A percentile compares a stretch with the other conserved stretches of the same genome.
Evolutionary conservation across 2,113 vertebrate genomes (phyloP).

Genomic region (Colossoma macropomum): DNA sequence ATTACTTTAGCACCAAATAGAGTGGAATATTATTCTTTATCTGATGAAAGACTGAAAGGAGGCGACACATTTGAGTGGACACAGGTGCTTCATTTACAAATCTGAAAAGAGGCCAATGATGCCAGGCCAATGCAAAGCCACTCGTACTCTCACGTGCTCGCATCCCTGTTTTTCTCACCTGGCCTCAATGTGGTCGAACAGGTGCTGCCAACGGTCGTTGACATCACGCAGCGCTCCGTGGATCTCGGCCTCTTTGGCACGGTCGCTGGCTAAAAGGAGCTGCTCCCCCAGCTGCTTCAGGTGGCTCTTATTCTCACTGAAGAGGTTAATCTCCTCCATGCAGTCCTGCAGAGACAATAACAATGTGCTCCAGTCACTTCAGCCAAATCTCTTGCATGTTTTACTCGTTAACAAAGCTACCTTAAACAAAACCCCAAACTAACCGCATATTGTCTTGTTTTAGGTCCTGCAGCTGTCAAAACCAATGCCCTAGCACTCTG

Average conservation of each 20-base stretch:
- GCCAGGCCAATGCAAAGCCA: neutral
- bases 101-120: neutral
- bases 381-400: conserved; percentile 1
- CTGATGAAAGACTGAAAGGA: neutral
- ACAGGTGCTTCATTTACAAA: neutral
- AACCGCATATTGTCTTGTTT: neutral
- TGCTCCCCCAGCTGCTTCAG: conserved; percentile 91
- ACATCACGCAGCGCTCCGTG: conserved; percentile 86
- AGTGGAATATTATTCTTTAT: neutral
- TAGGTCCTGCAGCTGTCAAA: conserved; percentile 48
- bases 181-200: conserved; percentile 88
- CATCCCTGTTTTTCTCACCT: conserved; percentile 79
- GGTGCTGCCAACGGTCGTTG: conserved; percentile 90
- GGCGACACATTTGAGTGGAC: neutral
- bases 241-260: conserved; percentile 82
- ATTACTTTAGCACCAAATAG: neutral
- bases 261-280: conserved; percentile 85
- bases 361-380: neutral
- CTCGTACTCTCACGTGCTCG: neutral
- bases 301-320: conserved; percentile 90
- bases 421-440: conserved; percentile 20
- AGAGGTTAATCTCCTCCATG: conserved; percentile 94
- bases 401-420: conserved; percentile 36
- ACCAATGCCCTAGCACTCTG: conserved; percentile 9
- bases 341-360: conserved; percentile 82